Evolutionary conservation across 2,113 vertebrate species (phyloP).

Genomic region (Podilymbus podiceps): DNA sequence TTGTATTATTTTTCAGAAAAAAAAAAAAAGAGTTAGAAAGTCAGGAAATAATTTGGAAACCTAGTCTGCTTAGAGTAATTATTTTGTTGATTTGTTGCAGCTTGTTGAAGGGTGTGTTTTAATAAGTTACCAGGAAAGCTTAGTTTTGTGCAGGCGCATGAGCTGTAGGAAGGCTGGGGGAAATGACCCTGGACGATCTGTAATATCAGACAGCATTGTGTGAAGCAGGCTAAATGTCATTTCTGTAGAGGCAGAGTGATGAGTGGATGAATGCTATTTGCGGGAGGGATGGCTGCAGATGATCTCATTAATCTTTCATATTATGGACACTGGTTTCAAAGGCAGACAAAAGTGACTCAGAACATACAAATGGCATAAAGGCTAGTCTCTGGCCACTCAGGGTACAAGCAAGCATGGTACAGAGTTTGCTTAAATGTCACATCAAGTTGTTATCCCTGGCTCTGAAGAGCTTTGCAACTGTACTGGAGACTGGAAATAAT

Average conservation of each 20-base stretch:
- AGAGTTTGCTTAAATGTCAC: conserved; percentile 20
- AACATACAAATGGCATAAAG: background rate
- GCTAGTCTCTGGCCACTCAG: background rate
- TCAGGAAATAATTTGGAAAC: conserved; percentile 35
- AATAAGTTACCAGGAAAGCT: background rate
- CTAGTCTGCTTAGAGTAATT: conserved; percentile 7
- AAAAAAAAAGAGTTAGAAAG: background rate
- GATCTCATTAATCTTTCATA: conserved; percentile 59
- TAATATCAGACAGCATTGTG: conserved; percentile 42
- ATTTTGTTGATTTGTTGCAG: background rate
- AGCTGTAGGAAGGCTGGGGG: background rate
- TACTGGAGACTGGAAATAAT: background rate
- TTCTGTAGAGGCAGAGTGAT: conserved; percentile 10
- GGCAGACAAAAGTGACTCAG: conserved; percentile 12
- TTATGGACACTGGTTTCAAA: conserved; percentile 46
- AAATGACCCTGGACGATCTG: conserved; percentile 18
- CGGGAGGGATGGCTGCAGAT: conserved; percentile 1
- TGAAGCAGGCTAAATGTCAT: conserved; percentile 45
- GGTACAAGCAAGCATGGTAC: background rate
- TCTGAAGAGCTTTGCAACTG: background rate
- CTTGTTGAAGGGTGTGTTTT: conserved; percentile 18
- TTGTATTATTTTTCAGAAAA: background rate
- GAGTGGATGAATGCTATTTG: conserved; percentile 22
- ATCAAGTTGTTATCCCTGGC: background rate
- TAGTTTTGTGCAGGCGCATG: background rate